Conservation (phyloP, 2,888 invertebrate genomes). For the Galeruca laticollis region DNA sequence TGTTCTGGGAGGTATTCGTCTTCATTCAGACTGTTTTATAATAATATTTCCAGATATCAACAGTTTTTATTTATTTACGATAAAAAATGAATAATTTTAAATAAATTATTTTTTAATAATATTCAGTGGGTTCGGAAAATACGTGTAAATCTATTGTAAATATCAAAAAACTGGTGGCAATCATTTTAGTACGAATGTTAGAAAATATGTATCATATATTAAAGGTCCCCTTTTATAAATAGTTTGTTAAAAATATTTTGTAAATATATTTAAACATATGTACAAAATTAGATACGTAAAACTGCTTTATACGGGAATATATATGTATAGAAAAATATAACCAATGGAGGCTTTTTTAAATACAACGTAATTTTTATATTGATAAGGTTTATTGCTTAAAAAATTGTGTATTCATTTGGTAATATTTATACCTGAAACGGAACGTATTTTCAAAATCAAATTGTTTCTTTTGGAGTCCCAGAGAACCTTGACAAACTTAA, state of each 20-base stretch:
- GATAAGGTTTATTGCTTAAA: not conserved
- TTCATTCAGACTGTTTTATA: too few species aligned
- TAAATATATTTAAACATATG: constrained; percentile 20
- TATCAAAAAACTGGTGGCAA: constrained; percentile 17
- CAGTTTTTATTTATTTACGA: too few species aligned
- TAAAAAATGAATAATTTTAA: too few species aligned
- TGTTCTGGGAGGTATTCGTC: too few species aligned
- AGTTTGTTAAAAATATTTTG: constrained; percentile 24
- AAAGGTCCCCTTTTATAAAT: not conserved
- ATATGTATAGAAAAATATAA: not conserved
- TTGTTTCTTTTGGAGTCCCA: too few species aligned
- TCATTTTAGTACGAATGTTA: constrained; percentile 2
- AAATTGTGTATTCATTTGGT: not conserved
- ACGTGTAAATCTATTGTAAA: constrained; percentile 12
- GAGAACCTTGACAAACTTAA: too few species aligned
- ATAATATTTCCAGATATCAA: too few species aligned
- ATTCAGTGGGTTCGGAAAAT: constrained; percentile 6
- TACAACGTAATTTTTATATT: not conserved
- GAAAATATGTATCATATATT: not conserved
- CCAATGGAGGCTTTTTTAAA: not conserved
- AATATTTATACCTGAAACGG: too few species aligned
- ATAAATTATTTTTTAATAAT: not conserved
- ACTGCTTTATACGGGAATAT: constrained; percentile 9
- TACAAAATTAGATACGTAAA: constrained; percentile 16
- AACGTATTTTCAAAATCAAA: too few species aligned